Base-by-base conservation (phyloP, 37 sponge, comb jelly and placozoan species). In the Petrosia ficiformis region DNA sequence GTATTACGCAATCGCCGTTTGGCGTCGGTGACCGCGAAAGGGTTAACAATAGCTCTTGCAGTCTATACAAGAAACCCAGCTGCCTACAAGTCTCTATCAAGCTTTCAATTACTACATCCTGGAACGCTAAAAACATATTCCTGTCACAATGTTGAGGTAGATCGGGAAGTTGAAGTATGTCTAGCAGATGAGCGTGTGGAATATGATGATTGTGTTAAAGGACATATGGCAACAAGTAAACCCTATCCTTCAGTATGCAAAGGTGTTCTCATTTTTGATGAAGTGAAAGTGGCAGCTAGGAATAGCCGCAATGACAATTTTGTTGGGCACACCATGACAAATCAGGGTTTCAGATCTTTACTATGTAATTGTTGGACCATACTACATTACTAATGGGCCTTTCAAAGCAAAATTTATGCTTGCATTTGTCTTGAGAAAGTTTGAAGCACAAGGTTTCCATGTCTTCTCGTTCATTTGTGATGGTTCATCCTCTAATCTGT, bases 301-400 rank as follows among this genome's bases (percentile, higher is more conserved):
- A 77, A 77, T 65, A 59, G 65, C 5, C 66, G 77, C 26, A 63
- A 64, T 32, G 65, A 77, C 38, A 24, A 60, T 6, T 24, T 77
- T 22, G 30, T 66, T 42, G 77, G 77, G 10, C 77, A 59, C 28
- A 52, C 77, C 4, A 77, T 77, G 77, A 77, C 30, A n/a, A n/a
- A n/a, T n/a, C n/a, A n/a, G n/a, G n/a, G n/a, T n/a, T n/a, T n/a
- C n/a, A n/a, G n/a, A n/a, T n/a, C n/a, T n/a, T n/a, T n/a, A n/a
- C n/a, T n/a, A n/a, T 58, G 61, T 59, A 28, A 74, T 74, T 57
- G 75, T 74, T 2, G 75, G 75, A 4, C 75, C 75, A 4, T 74
- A 74, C 59, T 74, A 74, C 61, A 58, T 63, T 26, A 74, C 39
- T 32, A 33, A 40, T 57, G 75, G 75, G 29, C 34, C 36, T 5